Evolutionary conservation across 2,888 invertebrate genomes (phyloP), one percentile per base, ranked within the genome.

Genomic region (Erannis defoliaria): DNA sequence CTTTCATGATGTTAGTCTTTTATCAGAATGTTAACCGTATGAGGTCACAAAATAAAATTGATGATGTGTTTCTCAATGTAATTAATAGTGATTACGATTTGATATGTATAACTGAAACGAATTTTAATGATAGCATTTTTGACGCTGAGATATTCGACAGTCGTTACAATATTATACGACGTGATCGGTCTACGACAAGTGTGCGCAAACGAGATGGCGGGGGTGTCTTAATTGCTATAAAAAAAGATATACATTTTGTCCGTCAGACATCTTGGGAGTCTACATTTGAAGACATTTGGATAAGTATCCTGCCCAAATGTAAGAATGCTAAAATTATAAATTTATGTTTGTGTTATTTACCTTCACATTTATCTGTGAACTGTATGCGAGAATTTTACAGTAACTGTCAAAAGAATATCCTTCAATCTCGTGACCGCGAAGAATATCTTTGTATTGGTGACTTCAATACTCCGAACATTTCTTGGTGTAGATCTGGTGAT

Each of bases 201-300:
- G 12, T 23, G 0, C 43, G 29, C 1, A 62, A 60, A 38, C 26
- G 5, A 4, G 62, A 62, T 0, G 65, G 66, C 6, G 70, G 68
- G 1, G 68, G 68, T 1, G 62, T 68, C 12, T 14, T 64, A 1
- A 33, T 68, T 1, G 68, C 68, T 16, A 10, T 64, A 1, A 67
- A 66, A 43, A 66, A 59, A 14, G 2, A 56, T 1, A 37, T 59
- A 18, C 46, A 42, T 37, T 64, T 67, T 8, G 35, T 64, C 5
- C 49, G 67, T 8, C 65, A 46, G 16, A 6, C 43, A 12, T 46
- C 55, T 0, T 68, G 68, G 67, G 66, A 68, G 5, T 12, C 61
- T 37, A n/a, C 29, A 0, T 43, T 59, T 12, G 68, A 71, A 45
- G 68, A 71, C 45, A 14, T 68, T 1, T 71, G 71, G 66, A n/a